phyloP scores from a whole-genome alignment of 1,140 invertebrate species.

The Drosophila setifemur region DNA sequence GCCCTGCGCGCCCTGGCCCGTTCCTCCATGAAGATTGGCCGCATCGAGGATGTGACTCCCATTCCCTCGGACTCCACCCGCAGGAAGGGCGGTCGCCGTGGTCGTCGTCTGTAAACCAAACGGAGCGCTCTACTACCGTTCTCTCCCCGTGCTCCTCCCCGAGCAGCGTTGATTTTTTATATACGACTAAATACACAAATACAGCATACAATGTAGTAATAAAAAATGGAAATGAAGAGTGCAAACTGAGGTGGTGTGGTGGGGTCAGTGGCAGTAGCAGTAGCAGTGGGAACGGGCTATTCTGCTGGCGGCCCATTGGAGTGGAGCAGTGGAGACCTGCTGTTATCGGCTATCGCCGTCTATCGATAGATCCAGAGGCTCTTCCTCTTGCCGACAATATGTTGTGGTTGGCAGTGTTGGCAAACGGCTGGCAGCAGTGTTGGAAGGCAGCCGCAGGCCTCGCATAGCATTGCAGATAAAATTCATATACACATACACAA shows the following conservation, averaged over 20 bases:
- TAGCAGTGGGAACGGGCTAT: not conserved
- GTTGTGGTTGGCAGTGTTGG: constrained; percentile 44
- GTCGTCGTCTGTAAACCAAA: constrained; percentile 95
- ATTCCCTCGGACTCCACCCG: constrained; percentile 99
- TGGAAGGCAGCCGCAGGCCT: constrained; percentile 14
- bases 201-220: constrained; percentile 62
- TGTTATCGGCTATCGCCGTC: constrained; percentile 4
- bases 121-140: not conserved
- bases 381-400: constrained; percentile 21
- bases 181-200: constrained; percentile 31
- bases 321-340: not conserved
- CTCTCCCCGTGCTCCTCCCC: too few species aligned
- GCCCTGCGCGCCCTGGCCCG: constrained; percentile 98
- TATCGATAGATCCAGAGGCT: constrained; percentile 9
- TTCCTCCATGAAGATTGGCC: constrained; percentile 99
- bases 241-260: not conserved
- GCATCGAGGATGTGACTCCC: constrained; percentile 99
- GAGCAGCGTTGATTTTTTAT: constrained; percentile 44
- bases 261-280: not conserved
- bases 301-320: not conserved
- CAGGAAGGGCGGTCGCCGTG: constrained; percentile 99
- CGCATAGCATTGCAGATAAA: constrained; percentile 59
- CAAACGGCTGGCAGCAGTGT: not conserved
- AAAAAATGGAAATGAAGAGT: constrained; percentile 37
- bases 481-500: constrained; percentile 40